A percentile compares a stretch with the other conserved stretches of the same genome.
Conservation (phyloP, 37 sponge, comb jelly and placozoan species). For the Ephydatia muelleri region DNA sequence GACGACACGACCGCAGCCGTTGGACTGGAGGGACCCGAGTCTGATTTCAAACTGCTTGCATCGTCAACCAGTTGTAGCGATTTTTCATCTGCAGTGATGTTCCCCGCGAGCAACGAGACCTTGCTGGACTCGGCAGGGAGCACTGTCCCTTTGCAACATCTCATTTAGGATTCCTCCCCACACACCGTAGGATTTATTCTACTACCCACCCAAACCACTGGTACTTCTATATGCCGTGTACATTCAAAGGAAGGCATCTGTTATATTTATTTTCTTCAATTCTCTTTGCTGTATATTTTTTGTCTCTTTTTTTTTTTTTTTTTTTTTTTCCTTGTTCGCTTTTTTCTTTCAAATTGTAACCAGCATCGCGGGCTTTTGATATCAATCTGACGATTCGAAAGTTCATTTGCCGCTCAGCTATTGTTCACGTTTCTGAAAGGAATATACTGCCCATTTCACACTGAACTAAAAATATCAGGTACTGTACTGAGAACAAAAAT, state of each 20-base stretch:
- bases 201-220: constrained; percentile 6
- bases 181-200: not conserved
- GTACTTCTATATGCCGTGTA: not conserved
- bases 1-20: constrained; percentile 27
- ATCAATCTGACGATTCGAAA: not conserved
- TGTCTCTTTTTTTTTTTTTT: not conserved
- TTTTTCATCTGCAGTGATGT: constrained; percentile 9
- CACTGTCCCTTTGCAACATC: constrained; percentile 58
- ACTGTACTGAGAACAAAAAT: not conserved
- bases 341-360: not conserved
- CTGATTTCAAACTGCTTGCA: constrained; percentile 37
- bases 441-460: not conserved
- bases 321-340: not conserved
- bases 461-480: not conserved
- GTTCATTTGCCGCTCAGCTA: not conserved
- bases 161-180: constrained; percentile 4
- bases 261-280: not conserved
- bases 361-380: not conserved
- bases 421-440: not conserved
- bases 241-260: constrained; percentile 6
- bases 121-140: constrained; percentile 19
- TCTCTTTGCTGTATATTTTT: no score
- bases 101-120: constrained; percentile 29
- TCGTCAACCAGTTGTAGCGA: constrained; percentile 38
- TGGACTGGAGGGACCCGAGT: constrained; percentile 28